Conservation (phyloP, 2,888 invertebrate genomes). For the Dicyrtomina minuta region DNA sequence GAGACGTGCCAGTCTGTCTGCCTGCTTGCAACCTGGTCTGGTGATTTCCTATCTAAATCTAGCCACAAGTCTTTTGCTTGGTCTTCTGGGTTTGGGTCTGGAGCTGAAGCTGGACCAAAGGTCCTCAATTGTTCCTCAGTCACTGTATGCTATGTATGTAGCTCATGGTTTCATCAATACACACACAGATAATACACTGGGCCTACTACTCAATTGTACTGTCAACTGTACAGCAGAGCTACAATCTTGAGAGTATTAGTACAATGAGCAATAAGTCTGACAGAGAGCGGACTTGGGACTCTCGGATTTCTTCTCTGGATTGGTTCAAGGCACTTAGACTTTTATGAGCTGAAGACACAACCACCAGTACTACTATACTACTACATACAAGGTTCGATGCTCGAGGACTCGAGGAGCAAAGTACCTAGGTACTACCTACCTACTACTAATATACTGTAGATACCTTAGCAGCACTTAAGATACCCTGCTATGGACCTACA, state of each 20-base stretch:
- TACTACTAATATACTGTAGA: no score
- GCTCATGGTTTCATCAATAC: no score
- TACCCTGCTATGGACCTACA: conserved; percentile 19
- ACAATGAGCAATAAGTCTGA: no score
- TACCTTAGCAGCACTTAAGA: no score
- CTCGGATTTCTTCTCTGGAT: conserved; percentile 32
- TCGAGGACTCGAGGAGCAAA: neutral
- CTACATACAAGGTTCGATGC: neutral
- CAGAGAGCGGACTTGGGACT: conserved; percentile 9
- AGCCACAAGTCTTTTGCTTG: neutral
- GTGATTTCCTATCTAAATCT: no score
- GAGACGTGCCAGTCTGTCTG: conserved; percentile 33
- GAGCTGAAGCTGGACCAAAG: conserved; percentile 8
- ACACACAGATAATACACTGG: no score
- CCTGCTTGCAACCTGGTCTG: conserved; percentile 30
- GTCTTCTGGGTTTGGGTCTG: neutral
- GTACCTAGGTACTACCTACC: neutral
- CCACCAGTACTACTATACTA: no score
- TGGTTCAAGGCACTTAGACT: conserved; percentile 21
- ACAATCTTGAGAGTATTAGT: no score
- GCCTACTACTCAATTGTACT: neutral
- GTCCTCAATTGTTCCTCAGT: conserved; percentile 25
- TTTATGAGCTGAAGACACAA: no score
- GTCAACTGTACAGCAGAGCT: neutral
- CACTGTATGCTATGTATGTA: neutral